phyloP scores from a whole-genome alignment of 2,113 vertebrate genomes.

The Anarrhichthys ocellatus region DNA sequence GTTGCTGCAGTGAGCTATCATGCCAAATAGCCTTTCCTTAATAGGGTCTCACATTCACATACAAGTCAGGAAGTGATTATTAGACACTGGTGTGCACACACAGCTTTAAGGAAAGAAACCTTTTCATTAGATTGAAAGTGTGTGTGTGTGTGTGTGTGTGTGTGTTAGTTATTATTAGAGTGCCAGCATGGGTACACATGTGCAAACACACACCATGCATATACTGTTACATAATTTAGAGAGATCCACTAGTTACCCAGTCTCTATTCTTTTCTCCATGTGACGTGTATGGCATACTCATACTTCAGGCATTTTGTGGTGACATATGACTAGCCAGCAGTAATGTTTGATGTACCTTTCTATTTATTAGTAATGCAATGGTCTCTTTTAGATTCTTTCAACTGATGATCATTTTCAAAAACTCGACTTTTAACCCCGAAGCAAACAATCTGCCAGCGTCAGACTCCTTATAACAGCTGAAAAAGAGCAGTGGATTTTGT shows the following conservation, averaged over 20 bases:
- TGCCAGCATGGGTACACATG: neutral
- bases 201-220: slow-evolving; percentile 13
- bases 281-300: neutral
- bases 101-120: slow-evolving; percentile 26
- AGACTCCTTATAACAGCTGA: slow-evolving; percentile 8
- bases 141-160: slow-evolving; percentile 5
- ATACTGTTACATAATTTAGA: slow-evolving; percentile 39
- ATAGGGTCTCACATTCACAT: slow-evolving; percentile 41
- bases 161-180: neutral
- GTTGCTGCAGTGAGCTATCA: slow-evolving; percentile 14
- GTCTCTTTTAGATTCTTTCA: slow-evolving; percentile 2
- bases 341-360: neutral
- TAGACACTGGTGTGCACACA: slow-evolving; percentile 19
- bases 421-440: neutral
- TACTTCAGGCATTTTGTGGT: neutral
- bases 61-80: slow-evolving; percentile 30
- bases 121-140: slow-evolving; percentile 19
- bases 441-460: neutral
- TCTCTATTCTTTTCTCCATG: no score
- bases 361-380: neutral
- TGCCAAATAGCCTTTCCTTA: slow-evolving; percentile 32
- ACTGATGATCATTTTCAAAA: neutral
- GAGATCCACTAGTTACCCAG: neutral
- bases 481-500: slow-evolving; percentile 16
- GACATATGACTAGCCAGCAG: neutral